Base-by-base conservation (phyloP, 2,797 vertebrate genomes). In the Lepus oiostolus region DNA sequence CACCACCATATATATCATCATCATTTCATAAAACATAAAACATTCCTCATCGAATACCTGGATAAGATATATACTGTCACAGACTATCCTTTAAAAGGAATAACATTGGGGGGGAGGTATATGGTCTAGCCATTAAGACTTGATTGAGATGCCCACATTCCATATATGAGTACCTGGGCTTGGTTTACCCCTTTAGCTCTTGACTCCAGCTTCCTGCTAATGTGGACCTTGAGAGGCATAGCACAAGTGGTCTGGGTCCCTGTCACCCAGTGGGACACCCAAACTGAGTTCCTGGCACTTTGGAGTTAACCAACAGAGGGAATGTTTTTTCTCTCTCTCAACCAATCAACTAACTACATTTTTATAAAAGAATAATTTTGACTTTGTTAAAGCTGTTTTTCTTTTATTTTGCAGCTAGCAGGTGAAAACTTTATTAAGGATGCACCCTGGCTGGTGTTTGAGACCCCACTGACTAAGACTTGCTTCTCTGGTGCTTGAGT, bases 341-440 rank as follows among this genome's bases (percentile, higher is more conserved):
- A 47, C 42, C 42, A 47, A 47, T 47, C 54, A 58, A 58, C 54
- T 58, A 58, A 21, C 16, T 58, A 58, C 16, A 58, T 58, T 16
- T 58, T 58, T 58, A 58, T 58, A 85, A 92, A 88, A 24, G 14
- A 85, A 87, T 82, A 83, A 52, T 74, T 83, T 47, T 85, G 30
- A 77, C 91, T 81, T 68, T 38, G 6, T 35, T 52, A 88, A 85
- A 84, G 35, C 3, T 74, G 16, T 42, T 62, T 26, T 77, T 85
- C 32, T 93, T 38, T 80, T 38, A 65, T 76, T 71, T 91, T 67
- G 26, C 47, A 54, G 22, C 14, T 52, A 74, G 21, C 19, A 54
- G 60, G 47, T 62, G 13, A 86, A 89, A 70, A 71, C 17, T n/a
- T 85, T 58, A 68, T 63, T 65, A 35, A 94, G 42, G 2, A 82